Evolutionary conservation across 2,113 vertebrate genomes (phyloP), one percentile per base, ranked within the genome.

Genomic region (Raja brachyura): DNA sequence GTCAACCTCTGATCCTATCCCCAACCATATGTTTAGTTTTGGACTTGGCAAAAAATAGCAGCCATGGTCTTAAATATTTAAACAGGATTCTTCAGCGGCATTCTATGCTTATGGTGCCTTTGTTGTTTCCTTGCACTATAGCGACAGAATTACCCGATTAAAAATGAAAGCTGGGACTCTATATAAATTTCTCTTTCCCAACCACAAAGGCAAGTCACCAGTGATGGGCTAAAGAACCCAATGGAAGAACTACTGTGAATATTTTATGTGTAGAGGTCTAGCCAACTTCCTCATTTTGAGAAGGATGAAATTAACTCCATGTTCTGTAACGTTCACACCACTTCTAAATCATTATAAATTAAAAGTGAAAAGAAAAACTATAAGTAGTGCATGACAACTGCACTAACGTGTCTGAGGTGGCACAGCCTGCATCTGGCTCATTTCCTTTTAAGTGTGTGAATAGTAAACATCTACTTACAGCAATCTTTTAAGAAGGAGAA

Each of bases 241-340:
- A 68, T 92, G 68, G 66, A 33, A 68, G 18, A 48, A 74, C 48
- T 22, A 73, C 8, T 18, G 13, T 73, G 90, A 92, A 92, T 92
- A 70, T 54, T 92, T 73, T 25, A 74, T 92, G 90, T 73, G 22
- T 48, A 66, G 68, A 73, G 70, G 66, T 92, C 68, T 39, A 54
- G 66, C 18, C 48, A 22, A 22, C 66, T 73, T 74, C 20, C 68
- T n/a, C 90, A 92, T 73, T 92, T 92, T 92, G 59, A 14, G n/a
- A 92, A 74, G 90, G 28, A 92, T 92, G 90, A 54, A 92, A 73
- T 74, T 39, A 92, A 73, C 85, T 28, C 31, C n/a, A 63, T n/a
- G 18, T 4, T 63, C 28, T 13, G 59, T 63, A 86, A 63, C 18
- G 59, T 6, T 31, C 4, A 18, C 16, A 63, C 59, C 11, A 7